Evolutionary conservation across 2,113 vertebrate genomes (phyloP).

Genomic region (Taurulus bubalis): DNA sequence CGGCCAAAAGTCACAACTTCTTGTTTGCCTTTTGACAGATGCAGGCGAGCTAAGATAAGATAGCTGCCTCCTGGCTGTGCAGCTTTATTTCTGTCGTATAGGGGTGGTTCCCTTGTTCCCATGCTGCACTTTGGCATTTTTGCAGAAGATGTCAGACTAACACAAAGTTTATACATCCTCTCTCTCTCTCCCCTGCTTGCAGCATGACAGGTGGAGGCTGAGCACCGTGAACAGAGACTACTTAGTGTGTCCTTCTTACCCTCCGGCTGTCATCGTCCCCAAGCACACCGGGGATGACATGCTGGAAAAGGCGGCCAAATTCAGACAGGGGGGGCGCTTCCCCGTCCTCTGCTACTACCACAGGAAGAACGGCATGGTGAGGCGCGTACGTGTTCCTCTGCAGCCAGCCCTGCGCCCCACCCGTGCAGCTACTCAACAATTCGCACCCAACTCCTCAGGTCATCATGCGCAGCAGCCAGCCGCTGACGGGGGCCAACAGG

Average conservation of each 20-base stretch:
- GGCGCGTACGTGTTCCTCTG: slow-evolving; percentile 5
- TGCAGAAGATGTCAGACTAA: not conserved
- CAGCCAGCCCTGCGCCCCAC: no score
- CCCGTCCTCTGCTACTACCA: slow-evolving; percentile 88
- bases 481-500: slow-evolving; percentile 85
- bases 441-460: slow-evolving; percentile 69
- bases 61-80: no score
- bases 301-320: slow-evolving; percentile 81
- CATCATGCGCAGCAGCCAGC: slow-evolving; percentile 89
- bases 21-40: not conserved
- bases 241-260: slow-evolving; percentile 84
- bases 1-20: no score
- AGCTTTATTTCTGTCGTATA: not conserved
- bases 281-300: slow-evolving; percentile 66
- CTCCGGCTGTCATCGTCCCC: slow-evolving; percentile 82
- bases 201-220: slow-evolving; percentile 87
- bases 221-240: slow-evolving; percentile 86
- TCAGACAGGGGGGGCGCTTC: slow-evolving; percentile 88
- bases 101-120: not conserved
- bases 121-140: not conserved
- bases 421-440: not conserved
- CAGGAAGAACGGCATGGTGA: slow-evolving; percentile 82
- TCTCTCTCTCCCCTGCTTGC: slow-evolving; percentile 37
- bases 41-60: not conserved
- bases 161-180: not conserved